Evolutionary conservation across 1,140 invertebrate genomes (phyloP).

Genomic region (Mya arenaria): DNA sequence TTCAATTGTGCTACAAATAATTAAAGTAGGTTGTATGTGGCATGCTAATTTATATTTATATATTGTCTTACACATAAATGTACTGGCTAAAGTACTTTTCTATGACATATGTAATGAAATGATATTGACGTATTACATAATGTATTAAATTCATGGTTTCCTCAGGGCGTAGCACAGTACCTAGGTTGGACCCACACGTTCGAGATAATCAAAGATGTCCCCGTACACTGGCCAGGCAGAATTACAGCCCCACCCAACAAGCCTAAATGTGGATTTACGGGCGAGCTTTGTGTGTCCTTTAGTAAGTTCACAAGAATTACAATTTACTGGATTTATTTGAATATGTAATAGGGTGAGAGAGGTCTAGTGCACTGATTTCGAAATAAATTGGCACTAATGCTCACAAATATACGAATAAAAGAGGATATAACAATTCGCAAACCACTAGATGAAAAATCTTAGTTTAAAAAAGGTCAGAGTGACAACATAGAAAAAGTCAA

Average conservation of each 20-base stretch:
- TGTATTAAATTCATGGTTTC: not conserved
- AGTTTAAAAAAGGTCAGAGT: no score
- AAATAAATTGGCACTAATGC: not conserved
- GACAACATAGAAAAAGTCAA: no score
- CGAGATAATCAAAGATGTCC: slow-evolving; percentile 9
- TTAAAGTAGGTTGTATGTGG: not conserved
- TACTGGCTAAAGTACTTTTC: not conserved
- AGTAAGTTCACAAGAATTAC: not conserved
- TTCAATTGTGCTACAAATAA: not conserved
- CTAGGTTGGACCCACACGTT: slow-evolving; percentile 32
- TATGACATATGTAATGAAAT: not conserved
- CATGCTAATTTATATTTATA: not conserved
- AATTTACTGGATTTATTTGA: not conserved
- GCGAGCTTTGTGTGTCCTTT: slow-evolving; percentile 80
- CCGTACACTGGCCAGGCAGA: slow-evolving; percentile 59
- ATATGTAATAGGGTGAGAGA: not conserved
- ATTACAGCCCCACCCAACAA: slow-evolving; percentile 85
- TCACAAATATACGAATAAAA: not conserved
- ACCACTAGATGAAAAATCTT: no score
- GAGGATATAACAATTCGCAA: no score
- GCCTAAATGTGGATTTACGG: slow-evolving; percentile 90
- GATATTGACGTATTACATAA: not conserved
- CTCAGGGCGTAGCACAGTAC: slow-evolving; percentile 29
- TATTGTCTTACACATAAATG: not conserved
- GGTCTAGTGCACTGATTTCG: not conserved